phyloP scores from a whole-genome alignment of 2,888 invertebrate genomes.

The Venusia cambrica region DNA sequence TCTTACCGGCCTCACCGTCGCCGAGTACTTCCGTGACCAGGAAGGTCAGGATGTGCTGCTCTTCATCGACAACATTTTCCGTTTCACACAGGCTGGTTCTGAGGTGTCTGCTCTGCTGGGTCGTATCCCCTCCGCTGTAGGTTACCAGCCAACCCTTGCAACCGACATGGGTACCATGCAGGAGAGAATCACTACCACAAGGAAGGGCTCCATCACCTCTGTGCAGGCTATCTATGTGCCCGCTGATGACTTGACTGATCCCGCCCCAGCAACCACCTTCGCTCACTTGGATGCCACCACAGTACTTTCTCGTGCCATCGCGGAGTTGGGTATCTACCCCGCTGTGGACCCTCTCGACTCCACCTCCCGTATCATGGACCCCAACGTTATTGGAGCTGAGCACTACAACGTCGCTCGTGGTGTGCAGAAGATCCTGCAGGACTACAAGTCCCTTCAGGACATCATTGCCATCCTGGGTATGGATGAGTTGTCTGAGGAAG shows the following conservation, averaged over 20 bases:
- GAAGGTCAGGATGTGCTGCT: slow-evolving; percentile 97
- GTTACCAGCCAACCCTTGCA: slow-evolving; percentile 97
- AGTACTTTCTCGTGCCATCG: slow-evolving; percentile 95
- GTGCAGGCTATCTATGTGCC: slow-evolving; percentile 98
- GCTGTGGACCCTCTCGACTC: slow-evolving; percentile 98
- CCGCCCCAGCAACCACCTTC: slow-evolving; percentile 97
- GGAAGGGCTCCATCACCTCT: slow-evolving; percentile 97
- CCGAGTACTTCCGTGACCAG: slow-evolving; percentile 96
- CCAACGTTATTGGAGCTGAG: slow-evolving; percentile 93
- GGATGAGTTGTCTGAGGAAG: slow-evolving; percentile 96
- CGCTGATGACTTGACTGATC: slow-evolving; percentile 97
- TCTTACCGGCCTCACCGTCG: slow-evolving; percentile 94
- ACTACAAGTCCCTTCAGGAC: slow-evolving; percentile 88
- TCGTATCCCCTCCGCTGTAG: slow-evolving; percentile 97
- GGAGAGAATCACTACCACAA: slow-evolving; percentile 97
- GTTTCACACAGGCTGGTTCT: slow-evolving; percentile 95
- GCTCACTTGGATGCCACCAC: slow-evolving; percentile 98
- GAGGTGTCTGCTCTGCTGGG: slow-evolving; percentile 95
- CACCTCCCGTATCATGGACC: slow-evolving; percentile 96
- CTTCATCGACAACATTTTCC: slow-evolving; percentile 98
- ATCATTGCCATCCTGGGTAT: slow-evolving; percentile 95
- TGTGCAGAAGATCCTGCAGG: slow-evolving; percentile 95
- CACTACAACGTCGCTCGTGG: slow-evolving; percentile 95
- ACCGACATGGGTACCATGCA: slow-evolving; percentile 99
- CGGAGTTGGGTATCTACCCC: slow-evolving; percentile 96